These are phyloP conservation scores for Nothobranchius furzeri DNA, from an alignment of 2,113 vertebrate genomes.

Conservation along the genomic window DNA sequence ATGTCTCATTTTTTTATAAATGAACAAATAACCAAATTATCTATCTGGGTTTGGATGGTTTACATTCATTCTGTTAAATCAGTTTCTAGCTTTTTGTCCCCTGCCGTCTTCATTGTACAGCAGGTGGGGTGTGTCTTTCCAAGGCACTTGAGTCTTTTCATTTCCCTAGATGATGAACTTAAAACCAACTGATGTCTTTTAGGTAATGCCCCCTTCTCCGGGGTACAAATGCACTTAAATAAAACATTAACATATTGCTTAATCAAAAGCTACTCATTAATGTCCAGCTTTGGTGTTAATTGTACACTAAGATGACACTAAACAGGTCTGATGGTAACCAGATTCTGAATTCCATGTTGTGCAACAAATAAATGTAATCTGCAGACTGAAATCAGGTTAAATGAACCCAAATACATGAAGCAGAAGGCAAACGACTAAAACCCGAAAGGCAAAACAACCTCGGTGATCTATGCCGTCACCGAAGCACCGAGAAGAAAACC, in stretches of 20 bases:
- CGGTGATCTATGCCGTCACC: conserved; percentile 56
- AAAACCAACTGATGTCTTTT: conserved; percentile 47
- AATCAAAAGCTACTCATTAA: conserved; percentile 42
- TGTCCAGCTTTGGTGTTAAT: conserved; percentile 52
- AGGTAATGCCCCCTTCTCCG: conserved; percentile 47
- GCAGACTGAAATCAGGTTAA: conserved; percentile 33
- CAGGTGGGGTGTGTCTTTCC: conserved; percentile 60
- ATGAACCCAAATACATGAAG: conserved; percentile 46
- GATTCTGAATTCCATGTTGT: conserved; percentile 41
- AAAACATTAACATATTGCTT: conserved; percentile 44
- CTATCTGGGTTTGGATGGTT: conserved; percentile 41
- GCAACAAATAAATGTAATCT: conserved; percentile 30
- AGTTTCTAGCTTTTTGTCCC: conserved; percentile 33
- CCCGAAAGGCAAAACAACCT: conserved; percentile 66
- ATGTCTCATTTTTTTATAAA: conserved; percentile 23
- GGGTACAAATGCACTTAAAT: conserved; percentile 72
- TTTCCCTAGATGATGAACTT: conserved; percentile 51
- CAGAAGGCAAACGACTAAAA: conserved; percentile 72
- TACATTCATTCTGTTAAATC: conserved; percentile 44
- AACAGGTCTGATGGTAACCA: conserved; percentile 12
- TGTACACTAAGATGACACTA: conserved; percentile 23
- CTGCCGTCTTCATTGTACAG: conserved; percentile 25
- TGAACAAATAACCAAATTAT: conserved; percentile 36
- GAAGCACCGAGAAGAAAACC: conserved; percentile 58
- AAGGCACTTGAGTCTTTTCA: conserved; percentile 79